These are phyloP conservation scores for Oryzias celebensis DNA, from an alignment of 2,113 vertebrate species.

Conservation along the genomic window DNA sequence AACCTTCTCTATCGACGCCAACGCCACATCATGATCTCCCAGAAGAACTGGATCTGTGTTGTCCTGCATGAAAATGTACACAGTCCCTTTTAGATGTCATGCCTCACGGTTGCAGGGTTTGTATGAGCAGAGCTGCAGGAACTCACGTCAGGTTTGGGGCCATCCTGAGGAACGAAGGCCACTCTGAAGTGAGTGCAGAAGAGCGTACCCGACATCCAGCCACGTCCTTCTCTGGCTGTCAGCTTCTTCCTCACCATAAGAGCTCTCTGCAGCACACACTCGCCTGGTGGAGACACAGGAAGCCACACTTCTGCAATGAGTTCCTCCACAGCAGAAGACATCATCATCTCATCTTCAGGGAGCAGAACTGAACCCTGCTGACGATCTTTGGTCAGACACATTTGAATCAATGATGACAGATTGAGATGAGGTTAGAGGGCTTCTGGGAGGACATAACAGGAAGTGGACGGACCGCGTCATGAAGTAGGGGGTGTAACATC, in stretches of 20 bases:
- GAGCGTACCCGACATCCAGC: conserved; percentile 83
- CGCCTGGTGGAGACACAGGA: conserved; percentile 46
- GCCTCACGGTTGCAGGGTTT: fast-evolving
- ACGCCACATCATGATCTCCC: conserved; percentile 84
- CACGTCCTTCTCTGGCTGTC: conserved; percentile 73
- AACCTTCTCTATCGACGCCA: conserved; percentile 87
- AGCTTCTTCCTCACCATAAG: conserved; percentile 80
- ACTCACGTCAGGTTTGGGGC: conserved; percentile 75
- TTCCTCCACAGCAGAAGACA: too few relatives aligned
- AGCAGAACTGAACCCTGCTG: too few relatives aligned
- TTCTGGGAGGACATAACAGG: conserved; percentile 38
- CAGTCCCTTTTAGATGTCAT: not conserved
- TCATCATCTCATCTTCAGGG: too few relatives aligned
- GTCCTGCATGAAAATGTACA: conserved; percentile 58
- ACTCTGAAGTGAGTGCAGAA: conserved; percentile 89
- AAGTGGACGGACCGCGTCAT: conserved; percentile 26
- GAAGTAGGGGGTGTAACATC: conserved; percentile 26
- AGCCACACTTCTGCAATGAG: not conserved
- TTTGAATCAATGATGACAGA: not conserved
- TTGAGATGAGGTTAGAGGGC: not conserved
- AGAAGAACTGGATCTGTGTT: conserved; percentile 74
- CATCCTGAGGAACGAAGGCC: conserved; percentile 82
- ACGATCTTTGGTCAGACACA: too few relatives aligned
- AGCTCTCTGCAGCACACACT: conserved; percentile 79
- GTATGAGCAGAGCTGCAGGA: too few relatives aligned